Percentiles rank a stretch among this genome's conserved stretches.
These are phyloP conservation scores for Papilio machaon DNA, from an alignment of 1,140 invertebrate genomes.

Conservation along the genomic window DNA sequence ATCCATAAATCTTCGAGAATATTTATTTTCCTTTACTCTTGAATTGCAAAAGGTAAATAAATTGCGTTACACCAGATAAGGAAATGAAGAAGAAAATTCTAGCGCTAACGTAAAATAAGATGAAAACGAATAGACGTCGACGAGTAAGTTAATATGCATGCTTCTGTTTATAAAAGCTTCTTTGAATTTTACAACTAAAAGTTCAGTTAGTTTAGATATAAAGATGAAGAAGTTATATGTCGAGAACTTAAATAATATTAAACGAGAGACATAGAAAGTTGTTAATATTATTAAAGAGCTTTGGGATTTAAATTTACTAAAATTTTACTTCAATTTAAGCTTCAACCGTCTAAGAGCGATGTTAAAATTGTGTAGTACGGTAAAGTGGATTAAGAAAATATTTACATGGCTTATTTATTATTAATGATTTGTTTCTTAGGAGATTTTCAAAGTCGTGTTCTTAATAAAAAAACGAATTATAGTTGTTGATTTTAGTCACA, in stretches of 20 bases:
- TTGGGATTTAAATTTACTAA: background rate
- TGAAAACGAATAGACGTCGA: background rate
- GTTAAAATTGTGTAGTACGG: background rate
- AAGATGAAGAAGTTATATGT: slow-evolving; percentile 9
- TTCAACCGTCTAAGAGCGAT: background rate
- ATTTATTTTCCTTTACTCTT: background rate
- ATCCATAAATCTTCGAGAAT: background rate
- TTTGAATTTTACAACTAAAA: slow-evolving; percentile 7
- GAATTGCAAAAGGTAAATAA: background rate
- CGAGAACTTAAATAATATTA: background rate
- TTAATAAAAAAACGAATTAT: no score
- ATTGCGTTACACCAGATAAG: background rate
- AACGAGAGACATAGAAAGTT: background rate
- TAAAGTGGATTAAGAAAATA: background rate
- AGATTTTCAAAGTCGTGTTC: no score
- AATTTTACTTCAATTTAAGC: background rate
- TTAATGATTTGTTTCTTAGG: background rate
- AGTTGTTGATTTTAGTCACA: no score
- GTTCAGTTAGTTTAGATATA: background rate
- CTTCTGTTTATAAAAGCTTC: background rate
- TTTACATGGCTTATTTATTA: background rate
- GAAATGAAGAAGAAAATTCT: background rate
- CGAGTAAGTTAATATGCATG: background rate
- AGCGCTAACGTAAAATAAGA: background rate
- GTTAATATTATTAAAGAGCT: background rate